These are phyloP conservation scores for Empidonax traillii DNA, from an alignment of 2,113 vertebrate genomes.

Conservation along the genomic window DNA sequence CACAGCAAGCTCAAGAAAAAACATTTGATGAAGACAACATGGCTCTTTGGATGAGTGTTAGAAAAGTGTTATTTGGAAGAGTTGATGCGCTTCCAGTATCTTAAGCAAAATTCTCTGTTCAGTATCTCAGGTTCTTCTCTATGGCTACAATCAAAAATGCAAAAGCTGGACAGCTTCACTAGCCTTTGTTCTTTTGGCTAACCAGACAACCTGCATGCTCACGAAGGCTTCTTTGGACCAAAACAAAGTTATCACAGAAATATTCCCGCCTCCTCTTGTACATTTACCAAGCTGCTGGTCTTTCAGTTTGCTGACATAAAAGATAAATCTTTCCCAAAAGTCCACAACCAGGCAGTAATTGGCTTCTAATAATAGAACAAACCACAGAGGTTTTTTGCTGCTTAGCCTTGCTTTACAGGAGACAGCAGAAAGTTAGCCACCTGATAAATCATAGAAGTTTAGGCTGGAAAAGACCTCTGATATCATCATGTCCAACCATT, in stretches of 20 bases:
- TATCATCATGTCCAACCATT: neutral
- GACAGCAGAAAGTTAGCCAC: conserved; percentile 13
- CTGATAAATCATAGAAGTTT: neutral
- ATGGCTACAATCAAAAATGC: neutral
- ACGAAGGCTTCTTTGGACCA: neutral
- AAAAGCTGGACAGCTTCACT: neutral
- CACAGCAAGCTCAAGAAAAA: neutral
- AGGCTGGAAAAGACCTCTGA: neutral
- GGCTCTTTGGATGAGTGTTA: neutral
- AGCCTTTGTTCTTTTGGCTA: neutral
- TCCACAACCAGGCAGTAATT: conserved; percentile 28
- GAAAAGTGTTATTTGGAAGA: neutral
- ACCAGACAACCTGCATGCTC: neutral
- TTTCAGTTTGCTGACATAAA: conserved; percentile 54
- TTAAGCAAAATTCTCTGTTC: neutral
- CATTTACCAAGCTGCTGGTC: neutral
- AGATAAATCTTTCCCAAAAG: conserved; percentile 33
- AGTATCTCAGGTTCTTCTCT: neutral
- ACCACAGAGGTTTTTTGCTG: conserved; percentile 47
- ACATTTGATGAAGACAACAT: neutral
- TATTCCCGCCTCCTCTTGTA: neutral
- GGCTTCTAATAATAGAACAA: conserved; percentile 66
- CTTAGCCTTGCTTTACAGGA: conserved; percentile 46
- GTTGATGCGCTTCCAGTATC: neutral
- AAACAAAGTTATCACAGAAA: neutral